These are phyloP conservation scores for Lydus trimaculatus DNA, from an alignment of 2,888 invertebrate species.

Conservation along the genomic window DNA sequence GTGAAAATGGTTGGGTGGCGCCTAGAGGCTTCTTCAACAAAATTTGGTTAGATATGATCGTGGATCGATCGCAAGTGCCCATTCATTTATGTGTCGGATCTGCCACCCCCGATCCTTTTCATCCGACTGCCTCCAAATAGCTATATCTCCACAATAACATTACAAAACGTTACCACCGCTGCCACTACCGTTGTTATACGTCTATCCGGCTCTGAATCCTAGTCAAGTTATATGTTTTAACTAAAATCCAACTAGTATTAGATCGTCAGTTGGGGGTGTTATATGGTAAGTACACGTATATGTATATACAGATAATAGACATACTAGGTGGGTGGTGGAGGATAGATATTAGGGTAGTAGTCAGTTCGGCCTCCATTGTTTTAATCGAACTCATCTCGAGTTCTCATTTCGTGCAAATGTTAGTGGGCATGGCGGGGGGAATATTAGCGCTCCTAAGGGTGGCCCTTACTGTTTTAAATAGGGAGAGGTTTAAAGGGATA, in stretches of 20 bases:
- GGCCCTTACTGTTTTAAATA: conserved; percentile 40
- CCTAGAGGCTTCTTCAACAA: not conserved
- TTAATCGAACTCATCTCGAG: conserved; percentile 62
- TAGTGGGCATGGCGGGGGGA: conserved; percentile 57
- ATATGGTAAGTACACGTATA: not conserved
- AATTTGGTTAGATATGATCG: not conserved
- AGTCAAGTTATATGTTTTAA: conserved; percentile 45
- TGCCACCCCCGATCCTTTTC: conserved; percentile 11
- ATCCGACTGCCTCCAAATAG: conserved; percentile 9
- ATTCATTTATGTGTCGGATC: not conserved
- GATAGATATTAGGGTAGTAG: conserved; percentile 31
- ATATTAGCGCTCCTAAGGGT: conserved; percentile 61
- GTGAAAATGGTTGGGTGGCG: not conserved
- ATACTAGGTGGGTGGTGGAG: conserved; percentile 26
- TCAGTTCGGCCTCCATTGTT: conserved; percentile 53
- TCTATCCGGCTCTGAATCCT: conserved; percentile 43
- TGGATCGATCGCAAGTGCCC: not conserved
- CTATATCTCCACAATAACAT: conserved; percentile 4
- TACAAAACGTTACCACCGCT: conserved; percentile 1
- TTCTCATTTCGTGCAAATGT: conserved; percentile 61
- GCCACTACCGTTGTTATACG: not conserved
- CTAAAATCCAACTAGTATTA: conserved; percentile 51
- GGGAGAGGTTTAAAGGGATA: conserved; percentile 43
- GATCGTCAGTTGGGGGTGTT: conserved; percentile 33
- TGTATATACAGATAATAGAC: conserved; percentile 1